Evolutionary conservation across 2,113 vertebrate species (phyloP).

Genomic region (Menidia beryllina): DNA sequence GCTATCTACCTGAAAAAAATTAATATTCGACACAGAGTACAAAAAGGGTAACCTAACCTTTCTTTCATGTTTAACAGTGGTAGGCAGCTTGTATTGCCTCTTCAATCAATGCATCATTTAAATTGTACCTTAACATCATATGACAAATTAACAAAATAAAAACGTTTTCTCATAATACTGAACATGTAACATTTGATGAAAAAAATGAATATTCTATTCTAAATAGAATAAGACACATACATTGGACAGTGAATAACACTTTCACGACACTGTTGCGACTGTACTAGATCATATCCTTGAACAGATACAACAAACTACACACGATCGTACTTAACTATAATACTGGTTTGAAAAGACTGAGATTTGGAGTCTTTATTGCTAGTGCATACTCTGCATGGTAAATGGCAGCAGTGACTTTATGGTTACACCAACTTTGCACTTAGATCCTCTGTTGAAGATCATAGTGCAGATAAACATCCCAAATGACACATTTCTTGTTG

Average conservation of each 20-base stretch:
- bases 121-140: conserved; percentile 56
- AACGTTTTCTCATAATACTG: neutral
- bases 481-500: neutral
- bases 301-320: neutral
- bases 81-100: conserved; percentile 54
- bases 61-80: conserved; percentile 68
- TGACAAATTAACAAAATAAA: conserved; percentile 19
- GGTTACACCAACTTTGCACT: neutral
- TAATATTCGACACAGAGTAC: conserved; percentile 76
- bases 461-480: neutral
- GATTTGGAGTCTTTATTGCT: too few species aligned
- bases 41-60: conserved; percentile 81
- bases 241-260: neutral
- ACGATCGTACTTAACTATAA: neutral
- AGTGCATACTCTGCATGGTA: neutral
- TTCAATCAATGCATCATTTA: conserved; percentile 74
- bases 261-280: neutral
- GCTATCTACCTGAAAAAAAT: conserved; percentile 77
- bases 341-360: neutral
- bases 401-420: neutral
- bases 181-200: neutral
- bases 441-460: neutral
- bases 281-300: neutral
- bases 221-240: neutral
- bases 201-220: neutral